phyloP scores from a whole-genome alignment of 2,888 invertebrate genomes.

The Caenorhabditis afra region DNA sequence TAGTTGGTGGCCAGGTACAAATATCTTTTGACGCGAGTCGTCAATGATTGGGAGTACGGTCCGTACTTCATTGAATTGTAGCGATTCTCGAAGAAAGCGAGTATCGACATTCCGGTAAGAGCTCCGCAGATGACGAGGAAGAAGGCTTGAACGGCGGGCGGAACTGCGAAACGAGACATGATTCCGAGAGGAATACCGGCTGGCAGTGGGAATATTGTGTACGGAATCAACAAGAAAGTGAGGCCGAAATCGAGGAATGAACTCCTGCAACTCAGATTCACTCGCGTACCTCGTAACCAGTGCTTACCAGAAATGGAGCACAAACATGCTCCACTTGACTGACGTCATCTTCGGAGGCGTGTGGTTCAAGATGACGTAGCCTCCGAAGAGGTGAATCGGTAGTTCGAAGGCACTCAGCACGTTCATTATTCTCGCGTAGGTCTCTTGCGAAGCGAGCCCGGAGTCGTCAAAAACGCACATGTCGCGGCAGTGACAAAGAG shows the following conservation, averaged over 20 bases:
- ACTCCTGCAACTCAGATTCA: constrained; percentile 19
- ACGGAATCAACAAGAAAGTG: constrained; percentile 33
- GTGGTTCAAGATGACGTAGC: constrained; percentile 17
- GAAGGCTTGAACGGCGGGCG: constrained; percentile 22
- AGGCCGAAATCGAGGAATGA: constrained; percentile 20
- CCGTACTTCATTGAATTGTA: constrained; percentile 34
- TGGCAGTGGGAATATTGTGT: constrained; percentile 31
- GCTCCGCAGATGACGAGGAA: constrained; percentile 11
- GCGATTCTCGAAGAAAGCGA: constrained; percentile 27
- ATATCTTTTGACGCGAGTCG: neutral
- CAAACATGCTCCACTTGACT: constrained; percentile 36
- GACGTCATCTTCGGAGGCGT: constrained; percentile 35
- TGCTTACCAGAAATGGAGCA: constrained; percentile 38
- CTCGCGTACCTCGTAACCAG: too few species aligned
- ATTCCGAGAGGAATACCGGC: constrained; percentile 27
- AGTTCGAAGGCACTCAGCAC: constrained; percentile 18
- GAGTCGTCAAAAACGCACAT: constrained; percentile 35
- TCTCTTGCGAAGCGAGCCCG: constrained; percentile 20
- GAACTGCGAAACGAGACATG: constrained; percentile 6
- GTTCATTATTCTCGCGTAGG: constrained; percentile 1
- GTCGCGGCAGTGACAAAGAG: neutral
- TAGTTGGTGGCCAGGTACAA: constrained; percentile 14
- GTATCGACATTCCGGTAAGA: constrained; percentile 30
- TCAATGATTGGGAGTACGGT: constrained; percentile 15
- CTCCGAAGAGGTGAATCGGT: constrained; percentile 36